Conservation (phyloP, 2,113 vertebrate species). For the Lipotes vexillifer region DNA sequence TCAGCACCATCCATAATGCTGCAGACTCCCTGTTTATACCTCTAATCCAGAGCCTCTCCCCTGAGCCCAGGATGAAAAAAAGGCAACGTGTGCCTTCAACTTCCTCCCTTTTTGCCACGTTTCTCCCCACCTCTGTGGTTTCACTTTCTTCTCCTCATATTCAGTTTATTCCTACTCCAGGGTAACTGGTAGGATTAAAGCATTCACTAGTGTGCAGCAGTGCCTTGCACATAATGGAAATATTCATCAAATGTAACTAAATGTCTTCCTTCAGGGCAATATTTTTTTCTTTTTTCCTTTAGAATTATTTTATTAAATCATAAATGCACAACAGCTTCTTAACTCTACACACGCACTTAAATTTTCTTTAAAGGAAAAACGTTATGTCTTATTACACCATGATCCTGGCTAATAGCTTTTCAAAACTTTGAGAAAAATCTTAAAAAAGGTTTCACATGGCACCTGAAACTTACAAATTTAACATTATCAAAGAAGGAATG, state of each 20-base stretch:
- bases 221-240: constrained; percentile 14
- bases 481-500: constrained; percentile 91
- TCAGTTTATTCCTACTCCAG: neutral
- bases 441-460: no score
- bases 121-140: neutral
- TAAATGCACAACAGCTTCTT: constrained; percentile 93
- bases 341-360: constrained; percentile 92
- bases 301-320: constrained; percentile 93
- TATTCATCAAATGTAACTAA: constrained; percentile 18
- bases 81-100: neutral
- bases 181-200: neutral
- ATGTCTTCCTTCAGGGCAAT: neutral
- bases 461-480: constrained; percentile 90
- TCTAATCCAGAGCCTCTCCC: neutral
- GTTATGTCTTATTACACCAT: constrained; percentile 92
- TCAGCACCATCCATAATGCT: neutral
- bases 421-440: constrained; percentile 80
- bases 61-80: neutral
- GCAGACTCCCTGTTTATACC: neutral
- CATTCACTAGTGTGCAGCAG: neutral
- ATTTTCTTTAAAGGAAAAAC: constrained; percentile 89
- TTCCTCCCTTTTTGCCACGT: neutral
- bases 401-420: constrained; percentile 92
- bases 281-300: constrained; percentile 80
- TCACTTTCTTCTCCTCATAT: neutral